These are phyloP conservation scores for Anthopleura xanthogrammica DNA, from an alignment of 92 coral and sea anemone species.

Conservation along the genomic window DNA sequence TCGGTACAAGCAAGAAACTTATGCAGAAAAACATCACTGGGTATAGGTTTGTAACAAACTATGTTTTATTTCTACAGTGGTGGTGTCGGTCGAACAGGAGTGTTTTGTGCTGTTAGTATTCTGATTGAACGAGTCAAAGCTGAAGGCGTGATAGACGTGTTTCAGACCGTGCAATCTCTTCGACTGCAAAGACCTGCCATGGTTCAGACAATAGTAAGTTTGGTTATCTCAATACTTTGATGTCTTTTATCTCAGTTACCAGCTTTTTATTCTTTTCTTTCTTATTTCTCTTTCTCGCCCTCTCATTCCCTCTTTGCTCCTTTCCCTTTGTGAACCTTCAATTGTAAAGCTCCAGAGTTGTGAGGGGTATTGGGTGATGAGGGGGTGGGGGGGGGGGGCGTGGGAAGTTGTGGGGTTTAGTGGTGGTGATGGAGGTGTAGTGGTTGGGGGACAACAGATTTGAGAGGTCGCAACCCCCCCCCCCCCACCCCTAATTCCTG, in stretches of 20 bases:
- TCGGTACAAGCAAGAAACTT: too few species aligned
- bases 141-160: constrained; percentile 91
- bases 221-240: too few species aligned
- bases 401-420: too few species aligned
- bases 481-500: too few species aligned
- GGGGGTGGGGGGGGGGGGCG: too few species aligned
- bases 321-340: too few species aligned
- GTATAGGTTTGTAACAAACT: background rate
- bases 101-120: constrained; percentile 80
- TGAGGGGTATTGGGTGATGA: too few species aligned
- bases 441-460: too few species aligned
- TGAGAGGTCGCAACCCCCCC: too few species aligned
- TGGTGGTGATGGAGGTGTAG: too few species aligned
- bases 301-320: background rate
- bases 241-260: too few species aligned
- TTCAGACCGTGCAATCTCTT: constrained; percentile 91
- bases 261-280: background rate
- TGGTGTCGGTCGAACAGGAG: constrained; percentile 96
- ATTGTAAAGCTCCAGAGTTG: background rate
- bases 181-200: constrained; percentile 93
- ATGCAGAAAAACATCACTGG: too few species aligned
- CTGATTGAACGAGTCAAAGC: constrained; percentile 90
- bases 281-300: background rate
- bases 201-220: constrained; percentile 88
- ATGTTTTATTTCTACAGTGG: constrained; percentile 51